Conservation (phyloP, 1,140 invertebrate genomes). For the Solenopsis invicta region DNA sequence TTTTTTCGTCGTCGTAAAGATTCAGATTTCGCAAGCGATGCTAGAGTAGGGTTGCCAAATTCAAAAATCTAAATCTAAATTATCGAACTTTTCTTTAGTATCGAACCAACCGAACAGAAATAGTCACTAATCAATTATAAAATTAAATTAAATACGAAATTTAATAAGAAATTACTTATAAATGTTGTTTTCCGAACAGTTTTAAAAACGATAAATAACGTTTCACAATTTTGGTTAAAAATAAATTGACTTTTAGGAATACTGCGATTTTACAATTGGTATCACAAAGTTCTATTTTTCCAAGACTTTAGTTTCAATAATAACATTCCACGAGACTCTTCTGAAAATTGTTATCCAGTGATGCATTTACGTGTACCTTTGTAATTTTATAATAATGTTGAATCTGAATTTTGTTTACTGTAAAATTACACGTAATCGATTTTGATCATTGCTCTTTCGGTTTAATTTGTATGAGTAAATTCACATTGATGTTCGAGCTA, state of each 20-base stretch:
- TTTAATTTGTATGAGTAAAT: constrained; percentile 43
- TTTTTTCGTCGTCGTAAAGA: too few species aligned
- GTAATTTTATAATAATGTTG: constrained; percentile 25
- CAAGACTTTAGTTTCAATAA: background rate
- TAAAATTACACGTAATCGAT: constrained; percentile 37
- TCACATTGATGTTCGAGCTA: background rate
- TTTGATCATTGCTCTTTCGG: constrained; percentile 31
- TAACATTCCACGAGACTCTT: constrained; percentile 2
- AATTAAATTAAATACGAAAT: too few species aligned
- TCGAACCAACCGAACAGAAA: too few species aligned
- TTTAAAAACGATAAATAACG: too few species aligned
- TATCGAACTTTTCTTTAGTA: too few species aligned
- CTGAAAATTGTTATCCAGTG: background rate
- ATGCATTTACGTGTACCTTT: background rate
- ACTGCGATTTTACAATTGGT: background rate
- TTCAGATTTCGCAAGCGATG: too few species aligned
- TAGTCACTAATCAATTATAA: too few species aligned
- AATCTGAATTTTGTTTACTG: constrained; percentile 30
- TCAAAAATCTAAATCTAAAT: too few species aligned
- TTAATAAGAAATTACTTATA: too few species aligned
- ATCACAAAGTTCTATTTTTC: background rate
- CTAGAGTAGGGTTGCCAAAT: too few species aligned
- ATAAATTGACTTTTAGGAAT: background rate
- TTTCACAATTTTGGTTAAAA: too few species aligned
- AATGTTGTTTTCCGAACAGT: too few species aligned